Conservation (phyloP, 2,888 invertebrate genomes). For the Rhynchonema sp. region DNA sequence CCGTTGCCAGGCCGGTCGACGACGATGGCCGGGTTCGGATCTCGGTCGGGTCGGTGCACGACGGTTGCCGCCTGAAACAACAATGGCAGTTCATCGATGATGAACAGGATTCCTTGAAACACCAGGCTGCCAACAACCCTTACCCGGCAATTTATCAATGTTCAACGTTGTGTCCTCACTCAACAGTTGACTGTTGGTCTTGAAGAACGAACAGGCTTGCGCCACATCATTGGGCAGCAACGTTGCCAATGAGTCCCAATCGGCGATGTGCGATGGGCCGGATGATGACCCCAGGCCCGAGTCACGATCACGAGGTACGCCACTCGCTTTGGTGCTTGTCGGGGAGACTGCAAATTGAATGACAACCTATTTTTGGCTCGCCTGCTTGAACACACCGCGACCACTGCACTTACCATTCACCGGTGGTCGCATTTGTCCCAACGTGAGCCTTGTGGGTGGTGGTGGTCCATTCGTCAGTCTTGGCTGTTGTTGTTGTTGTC, state of each 20-base stretch:
- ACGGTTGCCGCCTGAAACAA: too few species aligned
- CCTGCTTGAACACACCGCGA: background rate
- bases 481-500: too few species aligned
- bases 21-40: background rate
- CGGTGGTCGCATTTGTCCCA: too few species aligned
- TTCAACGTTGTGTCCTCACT: background rate
- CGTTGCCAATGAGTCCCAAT: slow-evolving; percentile 79
- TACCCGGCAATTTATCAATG: background rate
- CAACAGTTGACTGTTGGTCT: slow-evolving; percentile 20
- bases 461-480: too few species aligned
- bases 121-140: too few species aligned
- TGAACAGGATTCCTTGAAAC: too few species aligned
- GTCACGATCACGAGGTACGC: slow-evolving; percentile 11
- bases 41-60: too few species aligned
- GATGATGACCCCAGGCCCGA: slow-evolving; percentile 22
- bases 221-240: slow-evolving; percentile 53
- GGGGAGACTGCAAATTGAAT: too few species aligned
- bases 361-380: too few species aligned
- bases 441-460: too few species aligned
- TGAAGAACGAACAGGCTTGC: slow-evolving; percentile 27
- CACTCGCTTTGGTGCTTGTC: background rate
- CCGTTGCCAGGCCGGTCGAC: background rate
- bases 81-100: too few species aligned
- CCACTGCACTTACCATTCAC: background rate
- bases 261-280: slow-evolving; percentile 48